Conservation (phyloP, 2,888 invertebrate species). For the Trachelus iudaicus region DNA sequence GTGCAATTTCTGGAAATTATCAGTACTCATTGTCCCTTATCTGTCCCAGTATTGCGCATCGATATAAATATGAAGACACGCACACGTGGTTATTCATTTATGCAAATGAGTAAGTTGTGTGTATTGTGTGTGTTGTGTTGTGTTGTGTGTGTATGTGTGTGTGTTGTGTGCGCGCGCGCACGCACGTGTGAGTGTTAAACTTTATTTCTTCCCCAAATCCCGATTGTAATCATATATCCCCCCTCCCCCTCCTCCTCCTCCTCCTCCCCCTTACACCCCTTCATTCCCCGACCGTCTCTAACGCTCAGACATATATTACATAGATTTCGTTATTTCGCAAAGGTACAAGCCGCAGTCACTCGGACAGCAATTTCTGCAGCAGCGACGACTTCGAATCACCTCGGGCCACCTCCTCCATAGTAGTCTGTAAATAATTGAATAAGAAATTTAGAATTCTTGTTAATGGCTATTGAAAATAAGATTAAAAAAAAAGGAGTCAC, state of each 20-base stretch:
- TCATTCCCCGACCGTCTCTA: background rate
- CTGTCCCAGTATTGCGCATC: background rate
- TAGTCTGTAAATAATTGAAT: slow-evolving; percentile 71
- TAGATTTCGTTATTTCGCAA: slow-evolving; percentile 67
- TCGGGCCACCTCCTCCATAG: slow-evolving; percentile 79
- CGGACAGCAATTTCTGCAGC: slow-evolving; percentile 87
- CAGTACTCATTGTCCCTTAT: background rate
- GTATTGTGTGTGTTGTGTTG: background rate
- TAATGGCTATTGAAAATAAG: background rate
- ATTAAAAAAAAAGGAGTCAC: background rate
- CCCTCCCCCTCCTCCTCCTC: background rate
- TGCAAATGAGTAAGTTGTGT: background rate
- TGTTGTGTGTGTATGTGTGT: no score
- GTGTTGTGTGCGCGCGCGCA: background rate
- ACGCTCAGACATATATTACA: slow-evolving; percentile 58
- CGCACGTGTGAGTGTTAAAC: background rate
- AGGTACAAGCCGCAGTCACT: slow-evolving; percentile 70
- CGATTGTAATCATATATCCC: no score
- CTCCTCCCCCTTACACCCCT: background rate
- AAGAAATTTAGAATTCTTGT: background rate
- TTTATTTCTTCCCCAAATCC: no score
- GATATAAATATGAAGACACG: background rate
- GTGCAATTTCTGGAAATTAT: background rate
- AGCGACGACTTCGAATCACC: slow-evolving; percentile 85
- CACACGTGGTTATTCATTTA: background rate